Conservation (phyloP, 2,113 vertebrate species). For the Macquaria australasica region DNA sequence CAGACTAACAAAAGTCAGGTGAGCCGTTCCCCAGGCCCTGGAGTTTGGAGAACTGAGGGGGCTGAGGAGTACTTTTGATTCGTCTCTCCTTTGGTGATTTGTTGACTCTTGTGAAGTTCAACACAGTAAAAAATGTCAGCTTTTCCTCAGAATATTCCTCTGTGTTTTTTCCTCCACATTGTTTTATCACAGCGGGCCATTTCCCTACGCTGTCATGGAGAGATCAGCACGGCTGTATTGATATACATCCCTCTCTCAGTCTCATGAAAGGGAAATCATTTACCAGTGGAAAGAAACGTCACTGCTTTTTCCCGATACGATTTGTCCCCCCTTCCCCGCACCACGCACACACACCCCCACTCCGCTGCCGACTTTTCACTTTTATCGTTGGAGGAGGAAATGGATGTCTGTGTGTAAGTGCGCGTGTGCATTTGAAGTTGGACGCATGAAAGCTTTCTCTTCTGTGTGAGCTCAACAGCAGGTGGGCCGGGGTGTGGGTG, state of each 20-base stretch:
- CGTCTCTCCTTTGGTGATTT: constrained; percentile 80
- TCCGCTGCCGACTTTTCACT: too few relatives aligned
- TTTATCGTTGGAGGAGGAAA: constrained; percentile 84
- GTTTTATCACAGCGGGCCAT: constrained; percentile 83
- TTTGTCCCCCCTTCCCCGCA: constrained; percentile 62
- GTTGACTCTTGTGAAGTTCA: constrained; percentile 83
- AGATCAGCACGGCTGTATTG: constrained; percentile 77
- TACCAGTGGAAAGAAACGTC: constrained; percentile 79
- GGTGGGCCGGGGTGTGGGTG: constrained; percentile 76
- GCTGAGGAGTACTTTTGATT: constrained; percentile 79
- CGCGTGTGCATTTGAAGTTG: constrained; percentile 74
- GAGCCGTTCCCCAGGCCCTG: constrained; percentile 69
- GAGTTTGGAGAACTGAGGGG: constrained; percentile 79
- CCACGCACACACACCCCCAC: constrained; percentile 2
- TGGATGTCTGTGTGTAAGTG: constrained; percentile 78
- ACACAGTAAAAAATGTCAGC: constrained; percentile 71
- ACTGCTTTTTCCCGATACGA: constrained; percentile 78
- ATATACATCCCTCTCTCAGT: constrained; percentile 80
- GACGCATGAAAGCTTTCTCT: constrained; percentile 80
- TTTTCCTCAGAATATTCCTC: constrained; percentile 78
- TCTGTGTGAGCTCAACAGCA: constrained; percentile 83
- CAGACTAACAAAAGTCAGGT: constrained; percentile 73
- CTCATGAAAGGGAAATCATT: constrained; percentile 82
- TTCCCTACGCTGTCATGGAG: constrained; percentile 82
- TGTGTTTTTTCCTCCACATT: constrained; percentile 74